Percentiles rank a stretch among this genome's conserved stretches.
Conservation (phyloP, 2,797 vertebrate genomes). For the Cephalopachus bancanus region DNA sequence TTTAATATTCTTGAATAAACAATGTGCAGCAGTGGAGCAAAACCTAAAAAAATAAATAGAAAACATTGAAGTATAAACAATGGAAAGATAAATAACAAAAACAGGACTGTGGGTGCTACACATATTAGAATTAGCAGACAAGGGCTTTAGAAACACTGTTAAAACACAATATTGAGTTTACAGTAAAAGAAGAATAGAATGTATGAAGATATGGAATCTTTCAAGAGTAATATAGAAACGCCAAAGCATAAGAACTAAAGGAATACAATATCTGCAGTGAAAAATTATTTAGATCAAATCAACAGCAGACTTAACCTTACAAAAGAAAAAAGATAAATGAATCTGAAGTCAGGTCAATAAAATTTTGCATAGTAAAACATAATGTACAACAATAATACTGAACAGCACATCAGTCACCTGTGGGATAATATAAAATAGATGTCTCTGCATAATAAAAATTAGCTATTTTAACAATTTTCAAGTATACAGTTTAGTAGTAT, state of each 20-base stretch:
- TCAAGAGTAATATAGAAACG: not conserved
- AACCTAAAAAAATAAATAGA: not conserved
- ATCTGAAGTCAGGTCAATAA: not conserved
- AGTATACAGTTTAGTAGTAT: not conserved
- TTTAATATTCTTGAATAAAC: not conserved
- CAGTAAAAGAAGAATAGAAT: not conserved
- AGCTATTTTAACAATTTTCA: no score
- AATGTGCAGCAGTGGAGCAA: not conserved
- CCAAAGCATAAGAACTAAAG: not conserved
- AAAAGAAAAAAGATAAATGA: not conserved
- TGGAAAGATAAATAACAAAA: not conserved
- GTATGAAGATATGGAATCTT: not conserved
- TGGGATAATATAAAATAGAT: not conserved
- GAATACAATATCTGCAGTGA: not conserved
- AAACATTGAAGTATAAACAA: not conserved
- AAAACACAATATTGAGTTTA: not conserved
- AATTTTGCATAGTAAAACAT: not conserved
- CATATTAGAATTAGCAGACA: not conserved
- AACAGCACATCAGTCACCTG: not conserved
- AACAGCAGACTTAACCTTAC: not conserved
- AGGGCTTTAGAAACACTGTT: not conserved
- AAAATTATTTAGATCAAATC: not conserved
- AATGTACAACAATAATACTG: not conserved
- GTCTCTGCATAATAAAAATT: not conserved
- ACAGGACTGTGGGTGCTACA: not conserved